Conservation (phyloP, 2,113 vertebrate genomes). For the Chloropsis hardwickii region DNA sequence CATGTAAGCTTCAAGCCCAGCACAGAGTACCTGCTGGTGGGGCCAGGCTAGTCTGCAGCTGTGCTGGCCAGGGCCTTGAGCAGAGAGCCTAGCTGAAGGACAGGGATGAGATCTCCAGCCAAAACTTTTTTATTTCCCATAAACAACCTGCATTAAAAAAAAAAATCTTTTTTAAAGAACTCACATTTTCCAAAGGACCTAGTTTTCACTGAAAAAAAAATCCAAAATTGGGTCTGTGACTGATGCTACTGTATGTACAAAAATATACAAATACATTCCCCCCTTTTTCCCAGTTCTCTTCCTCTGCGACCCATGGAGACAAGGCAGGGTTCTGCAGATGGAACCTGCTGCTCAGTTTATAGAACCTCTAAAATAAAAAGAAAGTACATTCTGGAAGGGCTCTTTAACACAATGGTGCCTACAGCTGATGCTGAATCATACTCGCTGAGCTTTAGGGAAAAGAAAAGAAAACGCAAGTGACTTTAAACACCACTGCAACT, state of each 20-base stretch:
- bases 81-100: not conserved
- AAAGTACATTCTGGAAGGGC: not conserved
- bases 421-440: not conserved
- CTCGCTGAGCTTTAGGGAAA: conserved; percentile 7
- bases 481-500: conserved; percentile 14
- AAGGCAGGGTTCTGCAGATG: not conserved
- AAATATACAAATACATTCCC: not conserved
- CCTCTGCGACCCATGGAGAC: not conserved
- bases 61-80: not conserved
- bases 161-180: not conserved
- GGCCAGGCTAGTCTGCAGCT: not conserved
- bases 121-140: not conserved
- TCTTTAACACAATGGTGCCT: not conserved
- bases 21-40: fast-evolving
- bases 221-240: not conserved
- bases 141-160: not conserved
- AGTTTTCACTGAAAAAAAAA: not conserved
- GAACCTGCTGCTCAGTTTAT: not conserved
- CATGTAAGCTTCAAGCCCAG: not conserved
- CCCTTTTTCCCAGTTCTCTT: not conserved
- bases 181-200: not conserved
- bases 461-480: conserved; percentile 34
- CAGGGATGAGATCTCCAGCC: not conserved
- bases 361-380: not conserved
- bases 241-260: not conserved